A percentile compares a stretch with the other conserved stretches of the same genome.
Evolutionary conservation across 1,140 invertebrate species (phyloP).

Genomic region (Calliopsis andreniformis): DNA sequence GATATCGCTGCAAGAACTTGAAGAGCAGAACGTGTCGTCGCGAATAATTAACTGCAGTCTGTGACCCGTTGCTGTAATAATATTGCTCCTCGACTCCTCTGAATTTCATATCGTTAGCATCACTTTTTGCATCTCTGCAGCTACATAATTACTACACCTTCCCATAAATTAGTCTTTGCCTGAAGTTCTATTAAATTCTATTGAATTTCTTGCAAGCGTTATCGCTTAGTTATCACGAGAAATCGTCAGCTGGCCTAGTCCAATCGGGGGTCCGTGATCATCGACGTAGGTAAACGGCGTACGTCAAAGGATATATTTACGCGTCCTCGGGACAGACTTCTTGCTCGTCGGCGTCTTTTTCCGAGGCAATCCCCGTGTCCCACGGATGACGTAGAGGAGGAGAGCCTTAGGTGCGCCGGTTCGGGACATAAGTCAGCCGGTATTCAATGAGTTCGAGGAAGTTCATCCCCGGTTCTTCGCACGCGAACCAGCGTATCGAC

Average conservation of each 20-base stretch:
- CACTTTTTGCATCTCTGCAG: no score
- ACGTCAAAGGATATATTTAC: conserved; percentile 27
- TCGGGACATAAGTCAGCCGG: conserved; percentile 69
- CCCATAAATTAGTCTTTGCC: no score
- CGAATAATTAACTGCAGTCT: no score
- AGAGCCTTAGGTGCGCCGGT: conserved; percentile 26
- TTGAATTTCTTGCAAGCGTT: no score
- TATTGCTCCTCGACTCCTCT: no score
- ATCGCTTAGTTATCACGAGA: no score
- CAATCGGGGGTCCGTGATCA: neutral
- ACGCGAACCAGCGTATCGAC: conserved; percentile 66
- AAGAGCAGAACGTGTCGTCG: no score
- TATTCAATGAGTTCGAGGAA: conserved; percentile 74
- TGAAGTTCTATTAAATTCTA: no score
- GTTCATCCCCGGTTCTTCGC: conserved; percentile 63
- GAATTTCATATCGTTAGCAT: no score
- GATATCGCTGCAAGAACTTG: neutral
- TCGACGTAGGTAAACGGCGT: conserved; percentile 33
- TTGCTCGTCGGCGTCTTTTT: conserved; percentile 25
- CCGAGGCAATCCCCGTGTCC: conserved; percentile 9
- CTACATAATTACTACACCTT: no score
- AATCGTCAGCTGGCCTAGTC: no score
- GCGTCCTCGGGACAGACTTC: conserved; percentile 10
- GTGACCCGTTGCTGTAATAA: no score
- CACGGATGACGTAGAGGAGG: conserved; percentile 29